phyloP scores from a whole-genome alignment of 2,888 invertebrate species.

The Gymnosoma rotundatum region DNA sequence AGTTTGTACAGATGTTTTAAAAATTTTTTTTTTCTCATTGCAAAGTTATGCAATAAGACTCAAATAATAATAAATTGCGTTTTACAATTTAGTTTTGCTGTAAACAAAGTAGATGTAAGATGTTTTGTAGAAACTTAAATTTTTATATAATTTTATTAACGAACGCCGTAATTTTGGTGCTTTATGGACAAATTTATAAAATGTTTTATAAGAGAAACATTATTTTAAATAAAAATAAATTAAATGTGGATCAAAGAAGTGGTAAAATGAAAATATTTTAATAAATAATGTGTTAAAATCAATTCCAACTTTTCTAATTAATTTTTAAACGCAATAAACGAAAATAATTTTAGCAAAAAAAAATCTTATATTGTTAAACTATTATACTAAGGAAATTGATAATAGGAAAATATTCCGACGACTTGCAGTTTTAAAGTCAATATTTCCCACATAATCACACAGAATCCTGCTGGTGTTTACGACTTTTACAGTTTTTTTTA shows the following conservation, averaged over 20 bases:
- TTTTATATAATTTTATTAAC: not conserved
- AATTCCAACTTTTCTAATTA: no score
- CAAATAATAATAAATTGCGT: not conserved
- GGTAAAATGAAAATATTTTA: not conserved
- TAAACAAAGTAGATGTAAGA: not conserved
- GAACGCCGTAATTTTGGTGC: not conserved
- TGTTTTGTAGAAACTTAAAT: not conserved
- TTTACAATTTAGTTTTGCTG: not conserved
- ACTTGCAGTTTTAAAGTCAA: no score
- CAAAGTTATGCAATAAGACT: no score
- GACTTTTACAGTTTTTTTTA: no score
- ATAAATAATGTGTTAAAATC: no score
- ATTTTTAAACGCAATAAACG: no score
- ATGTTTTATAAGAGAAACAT: not conserved
- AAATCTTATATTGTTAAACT: no score
- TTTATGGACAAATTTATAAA: not conserved
- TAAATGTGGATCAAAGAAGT: conserved; percentile 31
- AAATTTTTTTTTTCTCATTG: not conserved
- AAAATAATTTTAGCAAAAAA: no score
- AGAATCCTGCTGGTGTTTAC: no score
- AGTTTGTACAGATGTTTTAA: conserved; percentile 15
- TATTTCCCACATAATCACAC: no score
- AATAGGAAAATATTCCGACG: no score
- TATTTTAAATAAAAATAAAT: not conserved
- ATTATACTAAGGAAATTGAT: no score